Percentiles rank a stretch among this genome's conserved stretches.
phyloP scores from a whole-genome alignment of 2,113 vertebrate genomes.

The Accipiter cooperii region DNA sequence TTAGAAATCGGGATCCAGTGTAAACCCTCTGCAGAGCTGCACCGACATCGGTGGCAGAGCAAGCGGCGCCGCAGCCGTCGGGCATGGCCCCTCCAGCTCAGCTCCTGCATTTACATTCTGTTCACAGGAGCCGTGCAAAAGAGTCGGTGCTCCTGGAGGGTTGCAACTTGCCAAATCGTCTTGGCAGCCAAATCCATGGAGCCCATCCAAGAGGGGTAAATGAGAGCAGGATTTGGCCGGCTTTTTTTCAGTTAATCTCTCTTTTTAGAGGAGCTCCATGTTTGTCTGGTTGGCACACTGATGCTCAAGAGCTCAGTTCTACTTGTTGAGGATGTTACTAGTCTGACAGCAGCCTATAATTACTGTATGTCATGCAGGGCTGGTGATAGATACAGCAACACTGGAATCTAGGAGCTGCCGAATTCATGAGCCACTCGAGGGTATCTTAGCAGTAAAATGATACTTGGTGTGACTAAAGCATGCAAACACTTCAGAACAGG shows the following conservation, averaged over 20 bases:
- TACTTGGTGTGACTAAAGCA: not conserved
- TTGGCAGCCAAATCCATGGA: not conserved
- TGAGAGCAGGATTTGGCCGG: not conserved
- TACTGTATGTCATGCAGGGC: not conserved
- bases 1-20: rapidly evolving
- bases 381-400: not conserved
- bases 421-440: not conserved
- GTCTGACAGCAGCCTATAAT: not conserved
- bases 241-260: not conserved
- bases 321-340: not conserved
- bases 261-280: not conserved
- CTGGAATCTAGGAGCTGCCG: not conserved
- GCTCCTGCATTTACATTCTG: not conserved
- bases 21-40: not conserved
- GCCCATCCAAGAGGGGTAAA: not conserved
- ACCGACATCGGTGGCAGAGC: rapidly evolving
- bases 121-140: not conserved
- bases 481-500: not conserved
- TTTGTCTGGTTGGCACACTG: not conserved
- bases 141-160: not conserved
- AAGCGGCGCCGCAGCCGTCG: rapidly evolving
- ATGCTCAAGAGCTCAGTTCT: not conserved
- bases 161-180: not conserved
- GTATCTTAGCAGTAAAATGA: not conserved
- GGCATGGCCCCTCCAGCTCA: not conserved